Conservation (phyloP, 2,888 invertebrate species). For the Dryocosmus kuriphilus region DNA sequence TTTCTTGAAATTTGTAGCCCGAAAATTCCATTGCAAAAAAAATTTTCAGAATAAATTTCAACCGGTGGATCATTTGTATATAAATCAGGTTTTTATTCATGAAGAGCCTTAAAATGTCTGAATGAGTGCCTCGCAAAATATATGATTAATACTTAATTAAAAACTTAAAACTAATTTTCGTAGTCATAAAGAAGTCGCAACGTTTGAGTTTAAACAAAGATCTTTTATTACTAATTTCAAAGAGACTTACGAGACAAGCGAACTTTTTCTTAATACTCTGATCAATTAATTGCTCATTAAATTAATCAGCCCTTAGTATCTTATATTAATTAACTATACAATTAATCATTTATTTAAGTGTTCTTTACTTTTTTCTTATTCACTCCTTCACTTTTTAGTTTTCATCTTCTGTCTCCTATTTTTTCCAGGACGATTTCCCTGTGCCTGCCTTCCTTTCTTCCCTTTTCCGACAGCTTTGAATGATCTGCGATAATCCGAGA, state of each 20-base stretch:
- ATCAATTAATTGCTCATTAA: slow-evolving; percentile 9
- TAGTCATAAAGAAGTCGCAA: not conserved
- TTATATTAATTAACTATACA: not conserved
- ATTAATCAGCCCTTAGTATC: not conserved
- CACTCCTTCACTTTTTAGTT: slow-evolving; percentile 67
- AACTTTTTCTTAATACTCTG: not conserved
- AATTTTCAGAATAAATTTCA: no score
- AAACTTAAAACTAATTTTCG: not conserved
- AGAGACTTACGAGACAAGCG: not conserved
- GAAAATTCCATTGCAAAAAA: no score
- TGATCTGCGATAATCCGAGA: slow-evolving; percentile 80
- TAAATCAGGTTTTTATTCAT: not conserved
- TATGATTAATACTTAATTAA: not conserved
- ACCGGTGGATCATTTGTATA: no score
- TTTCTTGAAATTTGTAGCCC: no score
- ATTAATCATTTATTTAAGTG: not conserved
- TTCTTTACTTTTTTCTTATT: not conserved
- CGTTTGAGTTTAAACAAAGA: not conserved
- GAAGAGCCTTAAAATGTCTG: not conserved
- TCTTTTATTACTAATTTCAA: not conserved
- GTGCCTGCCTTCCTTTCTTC: slow-evolving; percentile 54
- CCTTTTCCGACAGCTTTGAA: slow-evolving; percentile 66
- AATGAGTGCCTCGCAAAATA: not conserved
- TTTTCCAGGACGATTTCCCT: slow-evolving; percentile 74
- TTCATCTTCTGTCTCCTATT: slow-evolving; percentile 78